Evolutionary conservation across 2,113 vertebrate species (phyloP).

Genomic region (Aptenodytes forsteri): DNA sequence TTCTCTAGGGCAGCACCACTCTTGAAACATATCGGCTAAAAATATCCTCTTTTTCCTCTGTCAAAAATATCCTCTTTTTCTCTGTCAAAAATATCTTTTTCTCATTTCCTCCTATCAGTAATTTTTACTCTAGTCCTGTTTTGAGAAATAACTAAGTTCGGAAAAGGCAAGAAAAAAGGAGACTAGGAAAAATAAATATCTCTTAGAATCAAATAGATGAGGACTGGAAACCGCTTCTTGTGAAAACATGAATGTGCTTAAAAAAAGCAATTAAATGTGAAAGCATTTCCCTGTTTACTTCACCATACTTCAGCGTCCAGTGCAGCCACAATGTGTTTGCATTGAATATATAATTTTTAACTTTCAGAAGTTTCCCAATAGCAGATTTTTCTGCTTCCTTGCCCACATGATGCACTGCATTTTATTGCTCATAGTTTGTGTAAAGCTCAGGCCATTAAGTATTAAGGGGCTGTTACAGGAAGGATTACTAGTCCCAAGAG

Average conservation of each 20-base stretch:
- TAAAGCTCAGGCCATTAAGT: neutral
- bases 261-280: slow-evolving; percentile 1
- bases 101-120: neutral
- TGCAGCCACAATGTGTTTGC: neutral
- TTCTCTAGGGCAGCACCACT: neutral
- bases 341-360: neutral
- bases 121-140: neutral
- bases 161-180: neutral
- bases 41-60: neutral
- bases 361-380: neutral
- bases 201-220: neutral
- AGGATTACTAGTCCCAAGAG: slow-evolving; percentile 20
- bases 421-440: neutral
- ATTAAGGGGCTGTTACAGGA: neutral
- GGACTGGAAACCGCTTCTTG: neutral
- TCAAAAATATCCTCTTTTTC: neutral
- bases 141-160: neutral
- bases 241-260: neutral
- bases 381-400: neutral
- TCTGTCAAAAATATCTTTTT: neutral
- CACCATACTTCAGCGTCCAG: neutral
- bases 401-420: neutral
- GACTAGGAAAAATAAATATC: neutral
- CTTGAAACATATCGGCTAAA: neutral
- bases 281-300: slow-evolving; percentile 25